Evolutionary conservation across 2,797 vertebrate species (phyloP), one percentile per base, ranked within the genome.

Genomic region (Sebastes taczanowskii): DNA sequence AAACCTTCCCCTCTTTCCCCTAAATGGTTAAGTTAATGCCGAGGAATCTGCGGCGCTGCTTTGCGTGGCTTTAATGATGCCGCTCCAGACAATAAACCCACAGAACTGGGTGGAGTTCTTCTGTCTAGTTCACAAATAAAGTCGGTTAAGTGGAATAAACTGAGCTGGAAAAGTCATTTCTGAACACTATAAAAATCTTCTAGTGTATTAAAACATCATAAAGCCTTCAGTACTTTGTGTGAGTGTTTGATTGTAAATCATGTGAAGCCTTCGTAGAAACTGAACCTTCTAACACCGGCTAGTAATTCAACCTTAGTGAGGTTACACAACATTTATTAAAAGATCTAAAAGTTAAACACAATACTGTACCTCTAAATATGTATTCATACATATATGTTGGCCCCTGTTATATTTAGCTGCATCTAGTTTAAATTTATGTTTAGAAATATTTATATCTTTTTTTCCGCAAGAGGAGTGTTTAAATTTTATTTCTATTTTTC

Each of bases 131-230:
- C 29, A 72, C 18, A 67, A 70, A 77, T 86, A 69, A 87, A 83
- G 5, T 29, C 52, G 62, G 18, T 79, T 58, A 70, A 72, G 55
- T 77, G 55, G 61, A 78, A 77, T 30, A 71, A 25, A 69, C 7
- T 18, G 38, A 8, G 14, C 77, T 87, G 82, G 81, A 70, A 86
- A 80, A 78, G 38, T 49, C 7, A 69, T 87, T 80, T 77, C 29
- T 66, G 60, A 80, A 60, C 14, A 52, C 58, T 74, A 73, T 85
- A 78, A 83, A 90, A 82, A 14, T 63, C 25, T 84, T 77, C n/a
- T 35, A 4, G 53, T 78, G 9, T 58, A 55, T 49, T 61, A 59
- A 2, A 42, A 22, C 14, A 58, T 38, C 29, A 38, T 29, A 14
- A 0, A 1, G 25, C 59, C 22, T 35, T 58, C 34, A 35, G 62